A percentile compares a stretch with the other conserved stretches of the same genome.
These are phyloP conservation scores for Myathropa florea DNA, from an alignment of 2,888 invertebrate species.

Conservation along the genomic window DNA sequence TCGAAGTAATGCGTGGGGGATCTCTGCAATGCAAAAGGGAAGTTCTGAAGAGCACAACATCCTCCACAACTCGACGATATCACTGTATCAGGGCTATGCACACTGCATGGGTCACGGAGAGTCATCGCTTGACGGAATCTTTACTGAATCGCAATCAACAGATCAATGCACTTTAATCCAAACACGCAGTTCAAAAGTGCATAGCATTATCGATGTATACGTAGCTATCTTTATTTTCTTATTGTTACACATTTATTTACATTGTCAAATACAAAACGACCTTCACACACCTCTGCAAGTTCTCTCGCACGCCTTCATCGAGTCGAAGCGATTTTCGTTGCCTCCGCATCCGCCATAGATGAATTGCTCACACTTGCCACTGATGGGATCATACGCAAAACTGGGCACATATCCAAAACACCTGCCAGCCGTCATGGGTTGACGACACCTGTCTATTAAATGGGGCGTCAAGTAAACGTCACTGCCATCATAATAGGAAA, in stretches of 20 bases:
- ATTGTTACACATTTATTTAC: constrained; percentile 2
- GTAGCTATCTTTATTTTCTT: not conserved
- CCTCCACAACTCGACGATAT: not conserved
- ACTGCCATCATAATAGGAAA: constrained; percentile 10
- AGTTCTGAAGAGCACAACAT: not conserved
- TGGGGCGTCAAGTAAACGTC: constrained; percentile 3
- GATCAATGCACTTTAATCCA: constrained; percentile 39
- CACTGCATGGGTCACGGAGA: constrained; percentile 7
- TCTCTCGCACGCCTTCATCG: constrained; percentile 84
- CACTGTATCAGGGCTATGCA: constrained; percentile 23
- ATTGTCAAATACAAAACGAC: constrained; percentile 10
- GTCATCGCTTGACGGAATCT: constrained; percentile 1
- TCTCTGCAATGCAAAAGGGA: not conserved
- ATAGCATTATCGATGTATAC: not conserved
- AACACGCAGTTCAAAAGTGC: not conserved
- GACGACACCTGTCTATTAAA: constrained; percentile 84
- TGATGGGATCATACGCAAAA: constrained; percentile 87
- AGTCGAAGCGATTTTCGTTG: constrained; percentile 89
- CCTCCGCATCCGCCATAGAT: constrained; percentile 89
- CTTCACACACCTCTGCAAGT: constrained; percentile 80
- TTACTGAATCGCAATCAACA: constrained; percentile 20
- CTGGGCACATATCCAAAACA: constrained; percentile 88
- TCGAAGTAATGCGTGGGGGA: constrained; percentile 8
- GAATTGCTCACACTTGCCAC: constrained; percentile 87
- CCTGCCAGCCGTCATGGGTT: constrained; percentile 85